phyloP scores from a whole-genome alignment of 1,140 invertebrate species.

The Cyrtorhinus lividipennis region DNA sequence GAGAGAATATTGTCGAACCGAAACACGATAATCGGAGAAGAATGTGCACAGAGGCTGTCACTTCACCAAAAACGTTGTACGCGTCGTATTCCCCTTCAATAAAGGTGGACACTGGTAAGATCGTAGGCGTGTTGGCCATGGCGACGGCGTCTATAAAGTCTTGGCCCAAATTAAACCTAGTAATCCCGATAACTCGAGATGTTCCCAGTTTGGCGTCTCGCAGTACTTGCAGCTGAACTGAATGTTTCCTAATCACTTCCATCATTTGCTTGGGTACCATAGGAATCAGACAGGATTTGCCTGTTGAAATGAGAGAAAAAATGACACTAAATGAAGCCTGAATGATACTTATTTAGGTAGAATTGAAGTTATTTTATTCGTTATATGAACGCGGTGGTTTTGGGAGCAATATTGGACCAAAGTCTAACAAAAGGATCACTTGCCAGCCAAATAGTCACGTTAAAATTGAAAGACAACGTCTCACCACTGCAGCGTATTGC shows the following conservation, averaged over 20 bases:
- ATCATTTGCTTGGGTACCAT: constrained; percentile 1
- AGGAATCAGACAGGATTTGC: constrained; percentile 1
- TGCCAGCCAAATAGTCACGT: too few relatives aligned
- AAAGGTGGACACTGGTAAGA: not conserved
- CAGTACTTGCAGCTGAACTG: not conserved
- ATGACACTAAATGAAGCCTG: too few relatives aligned
- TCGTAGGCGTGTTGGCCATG: not conserved
- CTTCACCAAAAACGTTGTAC: constrained; percentile 1
- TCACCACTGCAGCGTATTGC: too few relatives aligned
- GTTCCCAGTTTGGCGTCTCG: not conserved
- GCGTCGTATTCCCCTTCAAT: not conserved
- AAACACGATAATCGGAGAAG: not conserved
- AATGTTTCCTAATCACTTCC: not conserved
- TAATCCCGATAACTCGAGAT: not conserved
- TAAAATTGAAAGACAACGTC: too few relatives aligned
- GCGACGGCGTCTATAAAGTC: not conserved
- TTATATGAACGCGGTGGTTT: too few relatives aligned
- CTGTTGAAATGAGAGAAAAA: too few relatives aligned
- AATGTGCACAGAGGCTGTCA: not conserved
- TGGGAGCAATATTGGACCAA: too few relatives aligned
- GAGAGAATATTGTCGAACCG: constrained; percentile 1
- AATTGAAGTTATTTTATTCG: too few relatives aligned
- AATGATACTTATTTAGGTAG: too few relatives aligned
- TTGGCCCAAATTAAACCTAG: not conserved
- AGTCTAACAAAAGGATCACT: too few relatives aligned